phyloP scores from a whole-genome alignment of 2,113 vertebrate species.

The Theristicus caerulescens region DNA sequence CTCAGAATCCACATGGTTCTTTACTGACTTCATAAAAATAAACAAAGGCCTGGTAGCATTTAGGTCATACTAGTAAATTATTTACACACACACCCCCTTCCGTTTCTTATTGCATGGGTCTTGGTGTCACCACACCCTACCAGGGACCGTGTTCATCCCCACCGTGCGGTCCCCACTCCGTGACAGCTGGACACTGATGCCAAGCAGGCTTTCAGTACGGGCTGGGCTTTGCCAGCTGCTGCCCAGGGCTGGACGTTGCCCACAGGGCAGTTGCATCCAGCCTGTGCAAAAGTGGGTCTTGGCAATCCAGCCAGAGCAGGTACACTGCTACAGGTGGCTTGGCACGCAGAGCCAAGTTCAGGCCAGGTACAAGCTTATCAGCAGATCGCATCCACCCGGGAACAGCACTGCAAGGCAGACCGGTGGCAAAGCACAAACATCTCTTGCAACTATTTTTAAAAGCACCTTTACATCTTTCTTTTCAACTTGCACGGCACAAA shows the following conservation, averaged over 20 bases:
- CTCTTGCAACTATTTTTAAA: conserved; percentile 13
- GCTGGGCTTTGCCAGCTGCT: not conserved
- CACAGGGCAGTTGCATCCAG: not conserved
- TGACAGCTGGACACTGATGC: fast-evolving
- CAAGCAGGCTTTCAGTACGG: not conserved
- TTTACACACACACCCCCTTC: not conserved
- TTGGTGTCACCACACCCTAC: not conserved
- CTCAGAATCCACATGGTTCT: not conserved
- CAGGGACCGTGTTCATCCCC: not conserved
- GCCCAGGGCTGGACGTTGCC: not conserved
- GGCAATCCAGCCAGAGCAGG: not conserved
- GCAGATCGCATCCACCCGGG: not conserved
- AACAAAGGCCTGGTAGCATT: not conserved
- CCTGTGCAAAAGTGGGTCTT: not conserved
- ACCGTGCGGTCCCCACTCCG: fast-evolving
- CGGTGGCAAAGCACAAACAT: not conserved
- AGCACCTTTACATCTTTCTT: not conserved
- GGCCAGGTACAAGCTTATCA: not conserved
- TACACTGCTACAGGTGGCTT: not conserved
- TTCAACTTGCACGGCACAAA: not conserved
- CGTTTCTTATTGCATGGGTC: fast-evolving
- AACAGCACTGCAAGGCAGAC: not conserved
- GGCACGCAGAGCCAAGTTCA: not conserved
- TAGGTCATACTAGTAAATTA: conserved; percentile 22
- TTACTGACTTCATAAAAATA: conserved; percentile 37